A percentile compares a stretch with the other conserved stretches of the same genome.
Conservation (phyloP, 1,140 invertebrate species). For the Drosophila carrolli region DNA sequence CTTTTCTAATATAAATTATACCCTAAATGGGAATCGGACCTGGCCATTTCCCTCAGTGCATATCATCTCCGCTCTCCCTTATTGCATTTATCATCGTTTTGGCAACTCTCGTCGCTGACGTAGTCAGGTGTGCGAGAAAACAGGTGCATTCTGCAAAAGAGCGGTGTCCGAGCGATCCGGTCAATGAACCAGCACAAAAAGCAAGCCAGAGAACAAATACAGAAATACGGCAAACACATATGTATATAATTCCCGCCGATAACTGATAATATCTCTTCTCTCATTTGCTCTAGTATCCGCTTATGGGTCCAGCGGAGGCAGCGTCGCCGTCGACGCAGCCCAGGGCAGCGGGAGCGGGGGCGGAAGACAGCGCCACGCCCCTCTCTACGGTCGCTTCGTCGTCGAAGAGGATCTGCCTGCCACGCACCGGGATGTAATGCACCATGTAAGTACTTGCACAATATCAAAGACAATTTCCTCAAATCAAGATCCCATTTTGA, state of each 20-base stretch:
- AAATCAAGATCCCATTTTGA: neutral
- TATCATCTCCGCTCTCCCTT: neutral
- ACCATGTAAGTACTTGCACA: constrained; percentile 73
- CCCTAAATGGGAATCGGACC: neutral
- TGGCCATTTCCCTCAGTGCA: neutral
- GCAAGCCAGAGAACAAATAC: neutral
- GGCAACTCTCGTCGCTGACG: constrained; percentile 32
- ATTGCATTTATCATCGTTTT: constrained; percentile 21
- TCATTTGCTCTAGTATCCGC: constrained; percentile 67
- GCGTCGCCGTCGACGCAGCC: constrained; percentile 70
- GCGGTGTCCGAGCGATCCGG: constrained; percentile 26
- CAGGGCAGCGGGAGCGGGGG: constrained; percentile 61
- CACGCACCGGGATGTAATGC: constrained; percentile 84
- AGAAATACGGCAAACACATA: neutral
- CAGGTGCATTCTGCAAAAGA: constrained; percentile 37
- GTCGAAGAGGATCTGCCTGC: constrained; percentile 91
- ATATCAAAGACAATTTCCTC: neutral
- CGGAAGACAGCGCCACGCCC: constrained; percentile 87
- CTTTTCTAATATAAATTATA: neutral
- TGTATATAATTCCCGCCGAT: neutral
- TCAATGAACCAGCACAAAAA: constrained; percentile 38
- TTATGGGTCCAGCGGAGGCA: constrained; percentile 80
- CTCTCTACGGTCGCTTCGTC: constrained; percentile 94
- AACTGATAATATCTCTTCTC: constrained; percentile 1
- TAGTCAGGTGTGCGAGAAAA: constrained; percentile 42